Percentiles rank a stretch among this genome's conserved stretches.
phyloP scores from a whole-genome alignment of 2,888 invertebrate genomes.

The Andrena trimmerana region DNA sequence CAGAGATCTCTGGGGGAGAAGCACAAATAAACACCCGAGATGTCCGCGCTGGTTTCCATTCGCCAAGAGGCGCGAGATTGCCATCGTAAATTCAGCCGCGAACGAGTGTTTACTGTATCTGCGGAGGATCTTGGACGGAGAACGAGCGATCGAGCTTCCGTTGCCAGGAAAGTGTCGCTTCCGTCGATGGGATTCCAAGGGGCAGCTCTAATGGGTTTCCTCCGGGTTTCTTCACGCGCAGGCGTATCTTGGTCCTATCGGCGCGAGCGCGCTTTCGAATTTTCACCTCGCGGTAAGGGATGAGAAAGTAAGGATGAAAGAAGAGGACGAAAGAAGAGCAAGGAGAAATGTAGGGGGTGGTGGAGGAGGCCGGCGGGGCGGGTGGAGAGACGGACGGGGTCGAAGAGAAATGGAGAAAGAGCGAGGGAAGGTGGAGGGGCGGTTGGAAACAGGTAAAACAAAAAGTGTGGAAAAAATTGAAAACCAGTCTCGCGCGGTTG shows the following conservation, averaged over 20 bases:
- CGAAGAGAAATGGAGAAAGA: conserved; percentile 3
- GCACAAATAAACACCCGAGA: not conserved
- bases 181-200: not conserved
- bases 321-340: not conserved
- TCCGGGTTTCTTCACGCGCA: not conserved
- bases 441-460: conserved; percentile 74
- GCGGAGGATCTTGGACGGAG: not conserved
- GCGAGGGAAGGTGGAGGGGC: conserved; percentile 48
- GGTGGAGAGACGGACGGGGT: not conserved
- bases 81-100: not conserved
- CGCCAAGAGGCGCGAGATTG: not conserved
- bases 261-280: conserved; percentile 16
- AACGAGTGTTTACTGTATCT: conserved; percentile 34
- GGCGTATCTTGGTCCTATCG: not conserved
- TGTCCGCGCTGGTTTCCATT: not conserved
- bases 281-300: conserved; percentile 35
- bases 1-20: not conserved
- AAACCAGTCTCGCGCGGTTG: conserved; percentile 78
- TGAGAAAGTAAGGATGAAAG: conserved; percentile 1
- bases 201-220: not conserved
- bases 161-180: not conserved
- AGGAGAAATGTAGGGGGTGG: conserved; percentile 17
- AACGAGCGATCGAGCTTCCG: not conserved
- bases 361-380: not conserved
- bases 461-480: conserved; percentile 77